Base-by-base conservation (phyloP, 2,113 vertebrate genomes). In the Orientallactaga bullata region DNA sequence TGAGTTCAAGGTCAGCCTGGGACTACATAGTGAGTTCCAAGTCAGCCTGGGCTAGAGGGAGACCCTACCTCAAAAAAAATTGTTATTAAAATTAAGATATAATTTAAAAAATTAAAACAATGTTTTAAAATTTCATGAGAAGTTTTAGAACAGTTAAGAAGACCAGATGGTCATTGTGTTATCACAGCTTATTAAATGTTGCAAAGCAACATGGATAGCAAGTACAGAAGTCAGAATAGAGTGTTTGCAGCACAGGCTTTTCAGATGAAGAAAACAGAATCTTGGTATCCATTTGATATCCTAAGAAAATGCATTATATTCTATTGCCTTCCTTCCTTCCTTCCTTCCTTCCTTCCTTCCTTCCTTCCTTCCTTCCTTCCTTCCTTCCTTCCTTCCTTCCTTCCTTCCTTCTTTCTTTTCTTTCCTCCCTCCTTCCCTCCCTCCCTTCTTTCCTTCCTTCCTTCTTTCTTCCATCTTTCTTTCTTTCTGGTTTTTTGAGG, bases 111-210 rank as follows among this genome's bases (percentile, higher is more conserved):
- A n/a, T 9, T 8, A 51, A 17, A 71, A 72, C 0, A 11, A 11
- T 77, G 63, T 76, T 88, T 87, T 37, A 55, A 68, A 76, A 88
- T 55, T 66, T 92, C 55, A 28, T 30, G 35, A 76, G 85, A 58
- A 89, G 78, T 55, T 72, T 89, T 81, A 61, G 66, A 90, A 68
- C 69, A 60, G 9, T 30, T 47, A 88, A 94, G 69, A 80, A 85
- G 24, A 55, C 72, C 58, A 60, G 7, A 32, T 18, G 74, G 18
- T 42, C 74, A 65, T 32, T 72, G 51, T 88, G 35, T 11, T 42
- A 23, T 23, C 42, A 37, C 51, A 66, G 17, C 37, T 92, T 86
- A 76, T 51, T 81, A 82, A 80, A 51, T 61, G 91, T 80, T 55
- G 9, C 17, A 21, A 66, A 82, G 28, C n/a, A 84, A 88, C 30